Evolutionary conservation across 2,888 invertebrate genomes (phyloP).

Genomic region (Odontomyia ornata): DNA sequence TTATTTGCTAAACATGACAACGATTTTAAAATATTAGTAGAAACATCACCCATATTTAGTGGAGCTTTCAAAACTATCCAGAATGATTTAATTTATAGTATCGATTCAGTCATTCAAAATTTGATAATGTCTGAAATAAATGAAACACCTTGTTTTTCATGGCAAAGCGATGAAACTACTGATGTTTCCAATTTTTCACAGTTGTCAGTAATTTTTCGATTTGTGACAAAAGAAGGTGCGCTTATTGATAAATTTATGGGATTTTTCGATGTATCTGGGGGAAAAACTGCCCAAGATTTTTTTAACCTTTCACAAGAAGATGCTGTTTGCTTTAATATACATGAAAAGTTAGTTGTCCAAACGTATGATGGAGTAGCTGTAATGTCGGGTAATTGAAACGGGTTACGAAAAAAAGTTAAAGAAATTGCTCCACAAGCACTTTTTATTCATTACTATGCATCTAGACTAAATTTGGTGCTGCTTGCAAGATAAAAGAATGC

Average conservation of each 20-base stretch:
- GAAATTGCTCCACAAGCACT: no score
- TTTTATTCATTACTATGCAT: no score
- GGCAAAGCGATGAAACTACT: conserved; percentile 12
- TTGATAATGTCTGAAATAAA: neutral
- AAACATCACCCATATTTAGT: neutral
- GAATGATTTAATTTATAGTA: neutral
- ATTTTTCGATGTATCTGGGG: neutral
- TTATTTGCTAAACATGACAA: neutral
- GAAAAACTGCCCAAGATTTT: neutral
- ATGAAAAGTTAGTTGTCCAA: neutral
- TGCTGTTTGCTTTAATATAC: neutral
- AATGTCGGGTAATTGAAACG: neutral
- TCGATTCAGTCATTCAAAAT: neutral
- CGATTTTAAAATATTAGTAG: neutral
- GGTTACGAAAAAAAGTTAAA: neutral
- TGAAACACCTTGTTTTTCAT: neutral
- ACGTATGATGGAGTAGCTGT: neutral
- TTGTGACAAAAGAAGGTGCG: neutral
- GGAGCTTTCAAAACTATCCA: neutral
- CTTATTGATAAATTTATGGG: neutral
- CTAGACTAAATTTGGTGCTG: no score
- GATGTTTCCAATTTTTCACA: neutral
- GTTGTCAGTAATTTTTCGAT: neutral
- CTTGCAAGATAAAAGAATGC: no score
- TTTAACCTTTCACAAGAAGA: neutral